Conservation (phyloP, 2,888 invertebrate species). For the Phoronis australis region DNA sequence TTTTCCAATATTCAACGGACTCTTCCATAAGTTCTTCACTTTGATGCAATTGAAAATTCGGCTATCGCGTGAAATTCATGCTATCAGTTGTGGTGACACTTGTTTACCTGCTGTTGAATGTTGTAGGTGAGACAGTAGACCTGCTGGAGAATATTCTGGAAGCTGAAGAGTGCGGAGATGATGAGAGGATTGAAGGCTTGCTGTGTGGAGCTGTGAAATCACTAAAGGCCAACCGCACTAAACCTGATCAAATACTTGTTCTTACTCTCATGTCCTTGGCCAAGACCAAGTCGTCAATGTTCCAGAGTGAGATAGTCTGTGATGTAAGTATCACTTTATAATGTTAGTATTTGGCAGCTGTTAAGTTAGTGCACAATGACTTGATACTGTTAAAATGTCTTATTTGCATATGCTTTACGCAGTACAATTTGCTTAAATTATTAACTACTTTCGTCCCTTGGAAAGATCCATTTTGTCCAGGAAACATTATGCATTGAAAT, state of each 20-base stretch:
- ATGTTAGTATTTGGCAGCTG: no score
- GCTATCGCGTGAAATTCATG: neutral
- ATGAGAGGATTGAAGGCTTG: conserved; percentile 67
- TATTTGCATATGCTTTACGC: no score
- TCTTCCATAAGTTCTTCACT: no score
- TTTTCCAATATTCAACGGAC: no score
- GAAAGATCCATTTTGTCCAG: no score
- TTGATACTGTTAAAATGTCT: no score
- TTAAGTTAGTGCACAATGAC: no score
- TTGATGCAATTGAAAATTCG: no score
- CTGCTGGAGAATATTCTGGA: conserved; percentile 70
- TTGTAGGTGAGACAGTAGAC: conserved; percentile 72
- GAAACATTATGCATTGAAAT: no score
- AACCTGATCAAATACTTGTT: conserved; percentile 75
- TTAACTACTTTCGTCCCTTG: no score
- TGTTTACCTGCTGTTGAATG: no score
- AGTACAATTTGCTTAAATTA: no score
- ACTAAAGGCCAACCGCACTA: conserved; percentile 71
- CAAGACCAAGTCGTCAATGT: conserved; percentile 68
- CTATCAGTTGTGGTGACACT: neutral
- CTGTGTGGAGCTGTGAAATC: conserved; percentile 84
- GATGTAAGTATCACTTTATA: conserved; percentile 52
- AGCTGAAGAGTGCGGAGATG: conserved; percentile 73
- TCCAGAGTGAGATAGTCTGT: conserved; percentile 52
- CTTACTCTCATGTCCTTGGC: conserved; percentile 74